Conservation (phyloP, 1,140 invertebrate species). For the Drosophila subpulchrella region DNA sequence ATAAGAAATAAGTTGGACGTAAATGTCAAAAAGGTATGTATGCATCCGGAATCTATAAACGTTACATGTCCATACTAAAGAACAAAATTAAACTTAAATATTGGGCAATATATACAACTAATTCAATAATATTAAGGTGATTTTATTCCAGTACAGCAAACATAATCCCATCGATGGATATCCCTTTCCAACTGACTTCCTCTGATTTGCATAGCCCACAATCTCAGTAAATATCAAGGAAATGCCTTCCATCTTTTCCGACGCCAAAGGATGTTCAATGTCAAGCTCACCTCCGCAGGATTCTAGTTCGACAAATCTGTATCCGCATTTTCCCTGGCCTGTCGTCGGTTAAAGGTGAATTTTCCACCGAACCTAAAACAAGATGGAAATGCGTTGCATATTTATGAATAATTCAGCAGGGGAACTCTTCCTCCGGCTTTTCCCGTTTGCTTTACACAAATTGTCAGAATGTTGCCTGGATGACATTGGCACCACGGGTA, state of each 20-base stretch:
- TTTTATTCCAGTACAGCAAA: background rate
- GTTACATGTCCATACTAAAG: too few relatives aligned
- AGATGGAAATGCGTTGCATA: constrained; percentile 50
- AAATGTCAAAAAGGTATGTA: background rate
- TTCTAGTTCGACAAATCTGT: constrained; percentile 11
- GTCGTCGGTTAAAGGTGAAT: constrained; percentile 25
- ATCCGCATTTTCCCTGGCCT: constrained; percentile 24
- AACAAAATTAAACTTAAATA: too few relatives aligned
- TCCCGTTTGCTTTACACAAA: constrained; percentile 45
- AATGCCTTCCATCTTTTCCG: constrained; percentile 3
- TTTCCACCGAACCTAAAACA: constrained; percentile 21
- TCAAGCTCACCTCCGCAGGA: constrained; percentile 13
- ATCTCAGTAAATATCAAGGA: constrained; percentile 1
- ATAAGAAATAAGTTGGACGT: too few relatives aligned
- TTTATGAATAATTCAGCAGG: constrained; percentile 61
- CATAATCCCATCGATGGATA: constrained; percentile 22
- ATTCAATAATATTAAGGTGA: background rate
- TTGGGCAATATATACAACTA: too few relatives aligned
- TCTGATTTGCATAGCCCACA: constrained; percentile 39
- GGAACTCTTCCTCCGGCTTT: constrained; percentile 9
- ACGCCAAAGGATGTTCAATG: background rate
- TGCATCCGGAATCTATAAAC: too few relatives aligned
- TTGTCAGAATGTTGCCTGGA: constrained; percentile 51
- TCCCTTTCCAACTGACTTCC: constrained; percentile 12
- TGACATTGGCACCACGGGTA: constrained; percentile 46